Conservation (phyloP, 2,113 vertebrate genomes). For the Picathartes gymnocephalus region DNA sequence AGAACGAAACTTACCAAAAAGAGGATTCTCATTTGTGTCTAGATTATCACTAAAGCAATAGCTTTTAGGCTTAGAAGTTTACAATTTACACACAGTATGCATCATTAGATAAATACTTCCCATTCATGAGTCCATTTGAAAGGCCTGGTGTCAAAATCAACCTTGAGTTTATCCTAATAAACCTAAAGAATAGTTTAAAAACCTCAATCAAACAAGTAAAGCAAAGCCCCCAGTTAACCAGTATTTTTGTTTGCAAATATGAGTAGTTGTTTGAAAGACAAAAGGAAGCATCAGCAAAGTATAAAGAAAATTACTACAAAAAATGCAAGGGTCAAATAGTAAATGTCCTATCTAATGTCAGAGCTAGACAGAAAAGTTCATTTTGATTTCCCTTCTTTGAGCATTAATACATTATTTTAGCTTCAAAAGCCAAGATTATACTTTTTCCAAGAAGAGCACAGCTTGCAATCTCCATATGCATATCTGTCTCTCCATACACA, state of each 20-base stretch:
- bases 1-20: background rate
- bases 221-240: background rate
- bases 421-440: background rate
- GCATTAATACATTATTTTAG: background rate
- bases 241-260: background rate
- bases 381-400: background rate
- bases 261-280: background rate
- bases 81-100: background rate
- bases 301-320: background rate
- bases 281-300: background rate
- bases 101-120: background rate
- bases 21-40: background rate
- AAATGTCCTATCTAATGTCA: background rate
- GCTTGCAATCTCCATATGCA: background rate
- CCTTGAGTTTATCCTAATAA: background rate
- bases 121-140: background rate
- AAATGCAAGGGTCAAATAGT: background rate
- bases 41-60: background rate
- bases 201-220: background rate
- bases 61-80: background rate
- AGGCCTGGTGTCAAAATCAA: background rate
- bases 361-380: background rate
- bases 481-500: background rate
- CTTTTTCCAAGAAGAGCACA: background rate
- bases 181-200: background rate